phyloP scores from a whole-genome alignment of 2,888 invertebrate genomes.

The Panorpa germanica region DNA sequence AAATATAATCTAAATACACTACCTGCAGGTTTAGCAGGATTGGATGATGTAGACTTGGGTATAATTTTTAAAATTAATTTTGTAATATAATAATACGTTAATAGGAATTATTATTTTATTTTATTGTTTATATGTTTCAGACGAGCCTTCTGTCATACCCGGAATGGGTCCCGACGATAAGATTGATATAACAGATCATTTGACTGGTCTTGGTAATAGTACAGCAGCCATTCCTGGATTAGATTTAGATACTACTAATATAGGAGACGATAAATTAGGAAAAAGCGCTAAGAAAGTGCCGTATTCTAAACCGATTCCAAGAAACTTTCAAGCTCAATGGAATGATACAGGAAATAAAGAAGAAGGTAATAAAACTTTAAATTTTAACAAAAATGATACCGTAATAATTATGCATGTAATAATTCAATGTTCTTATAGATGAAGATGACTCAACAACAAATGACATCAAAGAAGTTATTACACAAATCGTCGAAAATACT shows the following conservation, averaged over 20 bases:
- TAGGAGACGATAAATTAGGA: slow-evolving; percentile 47
- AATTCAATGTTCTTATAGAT: slow-evolving; percentile 16
- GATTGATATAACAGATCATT: slow-evolving; percentile 50
- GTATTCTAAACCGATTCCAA: slow-evolving; percentile 89
- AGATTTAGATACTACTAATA: slow-evolving; percentile 50
- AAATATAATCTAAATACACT: slow-evolving; percentile 90
- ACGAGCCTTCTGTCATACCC: slow-evolving; percentile 69
- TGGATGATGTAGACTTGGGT: slow-evolving; percentile 53
- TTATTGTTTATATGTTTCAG: slow-evolving; percentile 18
- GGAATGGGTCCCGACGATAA: slow-evolving; percentile 98
- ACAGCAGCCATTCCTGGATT: slow-evolving; percentile 61
- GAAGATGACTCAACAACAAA: slow-evolving; percentile 25
- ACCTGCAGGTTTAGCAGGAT: slow-evolving; percentile 58
- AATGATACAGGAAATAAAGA: slow-evolving; percentile 60
- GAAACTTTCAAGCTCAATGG: slow-evolving; percentile 96
- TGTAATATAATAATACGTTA: slow-evolving; percentile 9
- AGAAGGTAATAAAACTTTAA: too few relatives aligned
- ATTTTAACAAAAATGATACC: too few relatives aligned
- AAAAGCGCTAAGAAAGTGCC: slow-evolving; percentile 75
- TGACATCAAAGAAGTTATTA: slow-evolving; percentile 42
- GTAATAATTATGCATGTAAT: too few relatives aligned
- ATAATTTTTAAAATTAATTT: slow-evolving; percentile 11
- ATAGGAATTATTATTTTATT: not conserved
- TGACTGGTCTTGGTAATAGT: slow-evolving; percentile 33
- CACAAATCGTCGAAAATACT: slow-evolving; percentile 52